A percentile compares a stretch with the other conserved stretches of the same genome.
Conservation (phyloP, 2,888 invertebrate genomes). For the Aplocera efformata region DNA sequence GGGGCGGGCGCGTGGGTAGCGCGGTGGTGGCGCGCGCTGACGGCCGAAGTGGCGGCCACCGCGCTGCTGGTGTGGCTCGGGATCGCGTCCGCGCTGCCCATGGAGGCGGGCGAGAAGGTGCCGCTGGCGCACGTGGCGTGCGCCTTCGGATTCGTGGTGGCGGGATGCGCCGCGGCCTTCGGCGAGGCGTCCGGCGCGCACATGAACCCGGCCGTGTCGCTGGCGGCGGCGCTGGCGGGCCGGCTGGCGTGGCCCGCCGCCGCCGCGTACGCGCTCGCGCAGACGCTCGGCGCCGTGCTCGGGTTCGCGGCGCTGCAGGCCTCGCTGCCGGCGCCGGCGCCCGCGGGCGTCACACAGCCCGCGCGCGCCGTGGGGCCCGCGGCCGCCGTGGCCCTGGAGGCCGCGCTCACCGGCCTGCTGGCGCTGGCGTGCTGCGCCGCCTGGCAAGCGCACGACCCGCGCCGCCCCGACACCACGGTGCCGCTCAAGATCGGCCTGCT, state of each 20-base stretch:
- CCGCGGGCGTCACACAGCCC: constrained; percentile 35
- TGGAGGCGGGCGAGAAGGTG: constrained; percentile 19
- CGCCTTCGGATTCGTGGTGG: constrained; percentile 61
- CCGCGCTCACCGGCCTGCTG: constrained; percentile 49
- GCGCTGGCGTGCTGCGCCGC: constrained; percentile 50
- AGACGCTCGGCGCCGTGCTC: constrained; percentile 49
- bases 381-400: constrained; percentile 43
- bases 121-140: constrained; percentile 56
- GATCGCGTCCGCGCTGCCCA: constrained; percentile 38
- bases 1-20: constrained; percentile 39
- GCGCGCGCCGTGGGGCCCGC: constrained; percentile 31
- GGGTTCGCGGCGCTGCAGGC: constrained; percentile 48
- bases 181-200: constrained; percentile 89
- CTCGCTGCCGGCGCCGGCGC: constrained; percentile 20
- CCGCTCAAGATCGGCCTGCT: constrained; percentile 63
- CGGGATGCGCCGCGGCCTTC: constrained; percentile 63
- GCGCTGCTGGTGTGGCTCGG: constrained; percentile 66
- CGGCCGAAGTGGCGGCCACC: constrained; percentile 56
- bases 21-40: constrained; percentile 62
- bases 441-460: constrained; percentile 51
- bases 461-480: constrained; percentile 47
- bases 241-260: constrained; percentile 56
- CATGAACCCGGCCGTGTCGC: constrained; percentile 88
- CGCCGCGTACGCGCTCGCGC: constrained; percentile 48
- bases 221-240: constrained; percentile 81